Evolutionary conservation across 2,888 invertebrate genomes (phyloP).

Genomic region (Artemia sp.): DNA sequence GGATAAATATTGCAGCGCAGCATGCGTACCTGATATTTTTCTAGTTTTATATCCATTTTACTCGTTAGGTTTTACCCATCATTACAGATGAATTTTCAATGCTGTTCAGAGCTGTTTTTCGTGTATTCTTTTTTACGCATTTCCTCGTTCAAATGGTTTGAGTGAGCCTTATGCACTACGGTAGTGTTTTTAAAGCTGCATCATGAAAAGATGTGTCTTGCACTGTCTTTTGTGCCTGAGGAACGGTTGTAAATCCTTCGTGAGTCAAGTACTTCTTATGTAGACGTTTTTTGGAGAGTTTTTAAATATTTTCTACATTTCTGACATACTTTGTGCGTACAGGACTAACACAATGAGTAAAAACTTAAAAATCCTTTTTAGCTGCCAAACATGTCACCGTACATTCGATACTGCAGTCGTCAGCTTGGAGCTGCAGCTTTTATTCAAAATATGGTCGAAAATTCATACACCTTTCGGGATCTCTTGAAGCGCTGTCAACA

Average conservation of each 20-base stretch:
- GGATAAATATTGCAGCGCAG: too few species aligned
- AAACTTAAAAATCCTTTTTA: conserved; percentile 31
- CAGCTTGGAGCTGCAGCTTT: conserved; percentile 51
- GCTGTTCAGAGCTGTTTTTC: too few species aligned
- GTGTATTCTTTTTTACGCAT: too few species aligned
- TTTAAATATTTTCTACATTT: conserved; percentile 22
- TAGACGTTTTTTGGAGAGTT: neutral
- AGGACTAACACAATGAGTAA: conserved; percentile 18
- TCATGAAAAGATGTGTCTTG: too few species aligned
- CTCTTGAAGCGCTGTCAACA: conserved; percentile 45
- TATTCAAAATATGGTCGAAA: conserved; percentile 47
- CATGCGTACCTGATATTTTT: too few species aligned
- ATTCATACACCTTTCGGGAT: conserved; percentile 43
- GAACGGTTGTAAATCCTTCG: too few species aligned
- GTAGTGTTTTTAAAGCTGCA: too few species aligned
- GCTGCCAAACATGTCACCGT: conserved; percentile 51
- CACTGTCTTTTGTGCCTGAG: too few species aligned
- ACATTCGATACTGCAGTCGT: conserved; percentile 54
- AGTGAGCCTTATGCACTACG: too few species aligned
- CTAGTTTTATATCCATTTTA: neutral
- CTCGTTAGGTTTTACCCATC: conserved; percentile 17
- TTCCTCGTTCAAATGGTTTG: too few species aligned
- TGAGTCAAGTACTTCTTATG: neutral
- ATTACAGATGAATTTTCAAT: too few species aligned
- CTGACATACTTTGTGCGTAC: conserved; percentile 25